Conservation (phyloP, 2,797 vertebrate genomes). For the Lagocephalus sceleratus region DNA sequence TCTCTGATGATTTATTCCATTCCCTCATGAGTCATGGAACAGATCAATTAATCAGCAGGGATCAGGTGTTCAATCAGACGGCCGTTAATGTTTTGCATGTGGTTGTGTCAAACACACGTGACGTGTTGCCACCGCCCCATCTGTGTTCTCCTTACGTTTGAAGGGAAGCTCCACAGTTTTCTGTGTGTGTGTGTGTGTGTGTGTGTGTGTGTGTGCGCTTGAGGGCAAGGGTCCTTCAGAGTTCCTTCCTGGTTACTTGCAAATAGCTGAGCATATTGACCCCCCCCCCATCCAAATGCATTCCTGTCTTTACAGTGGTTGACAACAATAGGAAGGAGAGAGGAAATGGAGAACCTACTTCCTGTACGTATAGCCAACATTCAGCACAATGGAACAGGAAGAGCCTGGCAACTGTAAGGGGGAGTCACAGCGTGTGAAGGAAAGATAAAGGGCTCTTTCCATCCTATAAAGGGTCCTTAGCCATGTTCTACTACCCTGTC, state of each 20-base stretch:
- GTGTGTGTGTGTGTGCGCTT: slow-evolving; percentile 21
- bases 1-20: slow-evolving; percentile 38
- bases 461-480: slow-evolving; percentile 30
- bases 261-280: slow-evolving; percentile 49
- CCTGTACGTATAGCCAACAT: slow-evolving; percentile 60
- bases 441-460: slow-evolving; percentile 58
- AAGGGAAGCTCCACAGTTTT: slow-evolving; percentile 1
- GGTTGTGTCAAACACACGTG: slow-evolving; percentile 14
- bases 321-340: slow-evolving; percentile 68
- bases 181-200: slow-evolving; percentile 23
- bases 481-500: slow-evolving; percentile 33
- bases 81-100: slow-evolving; percentile 25
- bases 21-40: slow-evolving; percentile 50
- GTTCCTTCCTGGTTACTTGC: slow-evolving; percentile 60
- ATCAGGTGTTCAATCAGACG: slow-evolving; percentile 59
- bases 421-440: slow-evolving; percentile 60
- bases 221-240: slow-evolving; percentile 33
- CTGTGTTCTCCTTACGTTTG: slow-evolving; percentile 31
- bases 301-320: slow-evolving; percentile 32
- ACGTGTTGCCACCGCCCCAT: slow-evolving; percentile 19
- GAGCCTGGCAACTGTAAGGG: slow-evolving; percentile 65
- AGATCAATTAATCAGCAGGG: slow-evolving; percentile 37
- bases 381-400: slow-evolving; percentile 70
- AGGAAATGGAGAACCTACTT: slow-evolving; percentile 73
- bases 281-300: slow-evolving; percentile 31